These are phyloP conservation scores for Cephus rjabovi DNA, from an alignment of 2,888 invertebrate species.

Conservation along the genomic window DNA sequence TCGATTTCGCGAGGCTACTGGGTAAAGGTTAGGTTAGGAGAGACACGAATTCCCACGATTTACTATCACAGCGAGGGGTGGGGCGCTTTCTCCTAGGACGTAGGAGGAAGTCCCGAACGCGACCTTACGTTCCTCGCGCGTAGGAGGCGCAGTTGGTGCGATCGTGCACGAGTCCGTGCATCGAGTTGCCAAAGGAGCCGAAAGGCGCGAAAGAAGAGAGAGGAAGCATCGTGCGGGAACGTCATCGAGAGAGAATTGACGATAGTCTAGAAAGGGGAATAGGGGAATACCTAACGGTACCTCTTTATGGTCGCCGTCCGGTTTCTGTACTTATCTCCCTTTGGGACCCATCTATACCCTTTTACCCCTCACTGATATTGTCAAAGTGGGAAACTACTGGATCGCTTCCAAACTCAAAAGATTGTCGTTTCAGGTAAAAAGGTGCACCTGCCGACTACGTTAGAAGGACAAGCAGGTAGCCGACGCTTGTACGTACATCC, in stretches of 20 bases:
- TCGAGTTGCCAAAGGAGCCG: neutral
- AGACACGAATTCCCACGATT: neutral
- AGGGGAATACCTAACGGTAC: slow-evolving; percentile 41
- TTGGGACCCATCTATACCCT: neutral
- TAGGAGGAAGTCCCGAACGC: neutral
- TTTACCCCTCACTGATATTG: too few species aligned
- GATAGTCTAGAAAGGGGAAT: slow-evolving; percentile 21
- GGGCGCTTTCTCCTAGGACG: neutral
- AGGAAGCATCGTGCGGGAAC: too few species aligned
- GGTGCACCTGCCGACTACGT: neutral
- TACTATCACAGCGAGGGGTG: neutral
- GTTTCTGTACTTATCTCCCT: neutral
- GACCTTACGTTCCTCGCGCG: neutral
- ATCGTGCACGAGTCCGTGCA: neutral
- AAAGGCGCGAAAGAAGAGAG: neutral
- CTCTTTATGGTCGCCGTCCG: neutral
- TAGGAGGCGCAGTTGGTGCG: neutral
- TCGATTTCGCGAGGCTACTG: neutral
- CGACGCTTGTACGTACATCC: neutral
- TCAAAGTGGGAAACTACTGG: neutral
- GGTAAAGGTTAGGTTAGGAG: neutral
- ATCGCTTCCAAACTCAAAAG: neutral
- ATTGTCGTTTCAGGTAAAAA: neutral
- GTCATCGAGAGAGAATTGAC: too few species aligned
- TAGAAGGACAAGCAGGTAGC: neutral